Base-by-base conservation (phyloP, 2,888 invertebrate genomes). In the Deilephila elpenor region DNA sequence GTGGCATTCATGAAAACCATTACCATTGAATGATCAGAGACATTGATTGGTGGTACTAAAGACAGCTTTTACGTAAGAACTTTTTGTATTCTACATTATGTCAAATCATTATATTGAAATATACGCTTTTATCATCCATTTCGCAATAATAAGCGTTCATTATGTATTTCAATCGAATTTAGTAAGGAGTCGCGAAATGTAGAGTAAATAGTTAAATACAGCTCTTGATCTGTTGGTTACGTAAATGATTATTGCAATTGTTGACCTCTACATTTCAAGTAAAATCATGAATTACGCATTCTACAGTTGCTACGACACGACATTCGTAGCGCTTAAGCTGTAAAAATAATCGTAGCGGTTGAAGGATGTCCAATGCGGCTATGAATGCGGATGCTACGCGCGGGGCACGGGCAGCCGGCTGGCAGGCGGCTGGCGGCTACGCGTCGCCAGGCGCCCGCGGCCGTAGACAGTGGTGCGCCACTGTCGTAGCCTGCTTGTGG, bases 401-500 rank as follows among this genome's bases (percentile, higher is more conserved):
- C 59, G 71, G 19, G 44, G 60, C 71, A 37, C 51, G 20, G 67
- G 67, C 51, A 67, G 67, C 67, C 67, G 67, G 67, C 44, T 51
- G 67, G 67, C 67, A 25, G 51, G 44, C 67, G 67, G 67, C 44
- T 67, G 67, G 67, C 67, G 67, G 67, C 67, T 67, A 67, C 67
- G 67, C 51, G 67, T 51, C 67, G 67, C 67, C 67, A 8, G 67
- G 37, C 59, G 64, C 59, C 67, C 56, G 19, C 44, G 25, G 62
- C 34, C 37, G 59, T 67, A 73, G 72, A 73, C 72, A 73, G 72
- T 73, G 59, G 64, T 73, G 72, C 72, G 72, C 72, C 72, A 44
- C 11, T 25, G n/a, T 64, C 37, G 67, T 73, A 59, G 59, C 72
- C 67, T 62, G 25, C 78, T 82, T 83, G 76, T 75, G 70, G 72